These are phyloP conservation scores for Megastigmus dorsalis DNA, from an alignment of 2,888 invertebrate species.

Conservation along the genomic window DNA sequence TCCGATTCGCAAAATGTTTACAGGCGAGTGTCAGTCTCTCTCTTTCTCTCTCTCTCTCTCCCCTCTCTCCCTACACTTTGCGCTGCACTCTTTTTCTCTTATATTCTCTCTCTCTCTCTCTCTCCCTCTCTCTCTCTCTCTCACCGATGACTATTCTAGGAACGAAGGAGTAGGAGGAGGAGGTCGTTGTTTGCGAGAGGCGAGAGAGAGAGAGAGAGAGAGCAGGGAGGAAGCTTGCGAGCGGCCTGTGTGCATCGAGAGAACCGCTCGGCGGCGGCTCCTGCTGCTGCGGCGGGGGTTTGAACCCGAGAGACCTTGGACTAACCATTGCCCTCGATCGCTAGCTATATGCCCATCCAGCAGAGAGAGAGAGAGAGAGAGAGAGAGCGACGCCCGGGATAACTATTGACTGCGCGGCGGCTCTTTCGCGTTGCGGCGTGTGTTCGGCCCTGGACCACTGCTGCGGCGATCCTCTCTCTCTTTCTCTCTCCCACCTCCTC, in stretches of 20 bases:
- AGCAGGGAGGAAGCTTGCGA: slow-evolving; percentile 61
- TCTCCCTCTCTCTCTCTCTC: slow-evolving; percentile 42
- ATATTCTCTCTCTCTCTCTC: slow-evolving; percentile 4
- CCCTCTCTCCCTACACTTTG: background rate
- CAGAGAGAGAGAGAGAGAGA: slow-evolving; percentile 49
- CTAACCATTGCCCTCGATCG: slow-evolving; percentile 74
- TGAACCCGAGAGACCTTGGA: slow-evolving; percentile 72
- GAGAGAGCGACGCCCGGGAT: slow-evolving; percentile 64
- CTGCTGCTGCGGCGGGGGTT: slow-evolving; percentile 60
- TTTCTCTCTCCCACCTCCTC: slow-evolving; percentile 19
- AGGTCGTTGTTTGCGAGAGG: slow-evolving; percentile 62
- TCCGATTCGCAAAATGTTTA: slow-evolving; percentile 61
- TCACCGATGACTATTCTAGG: slow-evolving; percentile 67
- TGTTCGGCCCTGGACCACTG: slow-evolving; percentile 33
- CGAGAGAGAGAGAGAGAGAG: no score
- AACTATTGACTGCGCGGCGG: slow-evolving; percentile 62
- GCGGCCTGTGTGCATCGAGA: slow-evolving; percentile 65
- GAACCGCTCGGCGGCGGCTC: slow-evolving; percentile 56
- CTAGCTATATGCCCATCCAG: slow-evolving; percentile 65
- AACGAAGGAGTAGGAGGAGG: slow-evolving; percentile 58
- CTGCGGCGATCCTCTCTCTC: slow-evolving; percentile 19
- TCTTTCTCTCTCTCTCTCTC: slow-evolving; percentile 25
- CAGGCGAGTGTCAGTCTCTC: slow-evolving; percentile 59
- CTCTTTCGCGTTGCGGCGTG: background rate
- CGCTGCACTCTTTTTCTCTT: slow-evolving; percentile 45